Percentiles rank a stretch among this genome's conserved stretches.
These are phyloP conservation scores for Heterotis niloticus DNA, from an alignment of 2,113 vertebrate genomes.

Conservation along the genomic window DNA sequence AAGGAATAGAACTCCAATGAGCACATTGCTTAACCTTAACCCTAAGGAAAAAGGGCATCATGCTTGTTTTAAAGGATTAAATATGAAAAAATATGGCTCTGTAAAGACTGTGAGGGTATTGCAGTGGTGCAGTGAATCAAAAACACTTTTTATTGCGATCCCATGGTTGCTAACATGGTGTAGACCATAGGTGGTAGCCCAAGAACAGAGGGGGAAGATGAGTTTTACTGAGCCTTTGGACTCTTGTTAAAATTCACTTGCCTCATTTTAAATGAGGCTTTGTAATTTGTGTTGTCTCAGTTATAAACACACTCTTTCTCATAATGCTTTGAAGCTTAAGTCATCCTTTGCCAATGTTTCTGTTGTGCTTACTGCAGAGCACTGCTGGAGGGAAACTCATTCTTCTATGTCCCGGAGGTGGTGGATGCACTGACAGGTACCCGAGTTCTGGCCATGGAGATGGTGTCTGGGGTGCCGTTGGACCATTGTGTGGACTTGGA, in stretches of 20 bases:
- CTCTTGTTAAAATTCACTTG: no score
- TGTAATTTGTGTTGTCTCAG: background rate
- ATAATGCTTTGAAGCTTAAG: background rate
- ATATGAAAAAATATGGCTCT: background rate
- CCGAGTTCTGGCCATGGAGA: conserved; percentile 75
- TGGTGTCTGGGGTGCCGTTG: conserved; percentile 75
- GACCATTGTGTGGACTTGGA: conserved; percentile 73
- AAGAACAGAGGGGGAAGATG: no score
- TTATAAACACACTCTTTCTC: background rate
- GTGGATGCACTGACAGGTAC: conserved; percentile 68
- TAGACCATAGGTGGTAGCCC: no score
- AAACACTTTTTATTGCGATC: no score
- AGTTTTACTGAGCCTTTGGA: no score
- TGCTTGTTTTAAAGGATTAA: background rate
- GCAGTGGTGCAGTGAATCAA: no score
- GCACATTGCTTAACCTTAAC: no score
- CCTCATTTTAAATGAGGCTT: no score
- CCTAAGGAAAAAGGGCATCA: no score
- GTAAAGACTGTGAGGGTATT: background rate
- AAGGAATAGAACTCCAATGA: background rate
- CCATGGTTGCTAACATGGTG: no score
- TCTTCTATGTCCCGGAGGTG: conserved; percentile 73
- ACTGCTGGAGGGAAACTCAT: conserved; percentile 65
- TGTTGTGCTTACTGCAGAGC: conserved; percentile 50
- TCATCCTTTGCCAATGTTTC: background rate